A percentile compares a stretch with the other conserved stretches of the same genome.
Evolutionary conservation across 2,888 invertebrate genomes (phyloP).

Genomic region (Thereva unica): DNA sequence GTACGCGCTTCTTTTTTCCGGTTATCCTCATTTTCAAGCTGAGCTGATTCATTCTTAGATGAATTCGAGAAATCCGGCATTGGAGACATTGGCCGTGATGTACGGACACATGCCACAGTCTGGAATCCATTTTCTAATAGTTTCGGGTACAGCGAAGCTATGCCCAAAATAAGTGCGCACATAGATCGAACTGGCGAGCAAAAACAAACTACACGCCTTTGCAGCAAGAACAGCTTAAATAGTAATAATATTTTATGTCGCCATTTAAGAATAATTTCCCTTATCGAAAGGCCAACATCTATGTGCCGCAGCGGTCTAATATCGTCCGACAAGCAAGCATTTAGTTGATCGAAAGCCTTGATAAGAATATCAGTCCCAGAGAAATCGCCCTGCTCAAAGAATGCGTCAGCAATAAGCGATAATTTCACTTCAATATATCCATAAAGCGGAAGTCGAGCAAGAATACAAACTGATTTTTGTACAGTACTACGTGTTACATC

Average conservation of each 20-base stretch:
- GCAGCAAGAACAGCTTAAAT: slow-evolving; percentile 89
- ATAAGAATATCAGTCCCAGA: slow-evolving; percentile 84
- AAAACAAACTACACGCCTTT: slow-evolving; percentile 87
- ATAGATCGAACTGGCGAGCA: slow-evolving; percentile 90
- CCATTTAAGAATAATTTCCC: slow-evolving; percentile 64
- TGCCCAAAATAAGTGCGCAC: slow-evolving; percentile 82
- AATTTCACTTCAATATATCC: slow-evolving; percentile 95
- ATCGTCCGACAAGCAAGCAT: slow-evolving; percentile 70
- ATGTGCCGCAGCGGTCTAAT: slow-evolving; percentile 61
- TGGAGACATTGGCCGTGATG: slow-evolving; percentile 73
- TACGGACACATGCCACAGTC: slow-evolving; percentile 79
- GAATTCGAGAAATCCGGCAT: slow-evolving; percentile 66
- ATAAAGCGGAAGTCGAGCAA: slow-evolving; percentile 88
- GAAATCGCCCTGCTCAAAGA: slow-evolving; percentile 94
- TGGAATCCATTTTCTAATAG: slow-evolving; percentile 83
- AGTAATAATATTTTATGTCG: slow-evolving; percentile 89
- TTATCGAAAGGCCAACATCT: slow-evolving; percentile 55
- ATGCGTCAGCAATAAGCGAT: slow-evolving; percentile 94
- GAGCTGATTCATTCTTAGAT: slow-evolving; percentile 1
- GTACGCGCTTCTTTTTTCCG: no score
- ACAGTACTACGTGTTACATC: slow-evolving; percentile 97
- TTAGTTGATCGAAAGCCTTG: slow-evolving; percentile 90
- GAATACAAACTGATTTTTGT: slow-evolving; percentile 96
- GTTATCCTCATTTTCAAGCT: background rate
- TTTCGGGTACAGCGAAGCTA: slow-evolving; percentile 88